phyloP scores from a whole-genome alignment of 1,140 invertebrate species.

The Pseudomyrmex flavicornis region DNA sequence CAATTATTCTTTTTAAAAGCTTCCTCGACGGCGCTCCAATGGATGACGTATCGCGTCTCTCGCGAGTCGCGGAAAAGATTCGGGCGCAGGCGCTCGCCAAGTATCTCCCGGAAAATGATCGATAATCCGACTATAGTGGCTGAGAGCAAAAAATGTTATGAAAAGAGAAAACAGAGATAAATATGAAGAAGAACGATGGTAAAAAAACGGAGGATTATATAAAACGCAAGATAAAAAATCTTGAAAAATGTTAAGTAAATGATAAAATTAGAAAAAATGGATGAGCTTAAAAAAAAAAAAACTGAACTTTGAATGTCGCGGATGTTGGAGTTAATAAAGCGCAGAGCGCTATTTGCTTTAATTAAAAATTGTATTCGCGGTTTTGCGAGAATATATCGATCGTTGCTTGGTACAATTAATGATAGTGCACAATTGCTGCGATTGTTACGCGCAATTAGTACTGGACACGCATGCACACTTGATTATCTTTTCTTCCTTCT shows the following conservation, averaged over 20 bases:
- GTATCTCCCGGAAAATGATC: conserved; percentile 39
- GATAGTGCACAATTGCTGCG: background rate
- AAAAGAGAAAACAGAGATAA: background rate
- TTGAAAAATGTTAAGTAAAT: background rate
- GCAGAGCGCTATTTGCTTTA: background rate
- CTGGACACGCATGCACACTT: background rate
- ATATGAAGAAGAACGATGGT: background rate
- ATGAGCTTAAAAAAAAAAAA: conserved; percentile 27
- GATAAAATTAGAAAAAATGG: background rate
- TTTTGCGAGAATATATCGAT: background rate
- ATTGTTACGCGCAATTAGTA: too few species aligned
- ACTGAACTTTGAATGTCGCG: background rate
- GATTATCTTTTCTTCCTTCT: background rate
- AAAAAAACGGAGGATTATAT: background rate
- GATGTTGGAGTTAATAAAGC: conserved; percentile 5
- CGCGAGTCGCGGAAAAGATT: conserved; percentile 24
- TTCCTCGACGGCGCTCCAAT: background rate
- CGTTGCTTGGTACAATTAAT: background rate
- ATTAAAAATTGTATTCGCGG: background rate
- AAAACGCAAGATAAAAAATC: background rate
- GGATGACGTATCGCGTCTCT: conserved; percentile 33
- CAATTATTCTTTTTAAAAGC: conserved; percentile 1
- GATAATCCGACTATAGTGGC: conserved; percentile 38
- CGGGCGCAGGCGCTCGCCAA: conserved; percentile 49
- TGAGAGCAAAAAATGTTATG: conserved; percentile 7